Base-by-base conservation (phyloP, 2,888 invertebrate genomes). In the Mythimna albipuncta region DNA sequence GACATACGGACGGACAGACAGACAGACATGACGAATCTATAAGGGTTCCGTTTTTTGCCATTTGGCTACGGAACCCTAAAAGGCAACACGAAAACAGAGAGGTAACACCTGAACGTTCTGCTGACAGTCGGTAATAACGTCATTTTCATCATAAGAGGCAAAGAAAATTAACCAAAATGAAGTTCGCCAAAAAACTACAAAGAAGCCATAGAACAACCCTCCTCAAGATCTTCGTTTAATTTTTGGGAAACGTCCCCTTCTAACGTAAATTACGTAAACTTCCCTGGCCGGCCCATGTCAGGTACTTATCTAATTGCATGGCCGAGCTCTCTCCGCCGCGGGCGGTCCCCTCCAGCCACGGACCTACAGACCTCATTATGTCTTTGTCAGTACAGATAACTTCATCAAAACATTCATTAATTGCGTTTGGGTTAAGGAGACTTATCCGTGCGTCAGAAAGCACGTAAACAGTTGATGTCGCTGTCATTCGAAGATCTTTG, bases 261-360 rank as follows among this genome's bases (percentile, higher is more conserved):
- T 35, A 32, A 38, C 11, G 32, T 55, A 72, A 63, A 72, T 44
- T 52, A 44, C 16, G 32, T 55, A 58, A 63, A 72, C 32, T 47
- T 13, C 26, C 16, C 62, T 9, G 6, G 13, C 47, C n/a, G 44
- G 47, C 32, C 73, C 55, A 26, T 47, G 54, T 50, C 64, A 65
- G 55, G 74, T 62, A 52, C 50, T 2, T 52, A 52, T n/a, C 0
- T 52, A 52, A 65, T 52, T 41, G 80, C 61, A 57, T 21, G 75
- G n/a, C 16, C 19, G 64, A 74, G 44, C 57, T 52, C 61, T 26
- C 41, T 2, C 26, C 19, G 55, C 75, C 75, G 61, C 65, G 55
- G 81, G 81, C 76, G 75, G 65, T 64, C 55, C 54, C 57, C 41
- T 44, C 38, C 72, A 63, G 35, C 13, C 64, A 32, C 11, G 47